Evolutionary conservation across 2,888 invertebrate species (phyloP), one percentile per base, ranked within the genome.

Genomic region (Euzetes globulus): DNA sequence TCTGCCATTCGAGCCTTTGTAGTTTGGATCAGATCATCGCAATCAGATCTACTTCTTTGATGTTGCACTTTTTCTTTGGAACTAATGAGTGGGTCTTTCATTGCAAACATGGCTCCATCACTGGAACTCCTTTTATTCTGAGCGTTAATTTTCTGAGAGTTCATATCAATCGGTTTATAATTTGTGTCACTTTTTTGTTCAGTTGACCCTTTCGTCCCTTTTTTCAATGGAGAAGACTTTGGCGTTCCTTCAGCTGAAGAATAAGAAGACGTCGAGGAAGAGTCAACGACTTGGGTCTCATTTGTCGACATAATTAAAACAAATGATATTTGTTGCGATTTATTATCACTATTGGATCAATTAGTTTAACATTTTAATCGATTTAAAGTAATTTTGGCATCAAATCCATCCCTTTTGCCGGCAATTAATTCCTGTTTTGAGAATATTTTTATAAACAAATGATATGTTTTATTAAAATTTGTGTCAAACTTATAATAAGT

Each of bases 1-100:
- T 77, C 75, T 15, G 77, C 25, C 45, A 78, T 78, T 50, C 76
- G 75, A 22, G 72, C 74, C 22, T 78, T 78, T 41, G 77, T 77
- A 33, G 76, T 73, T 22, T 70, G 73, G 71, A 75, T 65, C 37
- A 75, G 45, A 45, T 72, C 63, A 50, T 78, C 78, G 25, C 76
- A 77, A 71, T 77, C 76, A 9, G 76, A 76, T 71, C 55, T 71
- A 29, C 52, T 50, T 25, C 71, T 55, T 2, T 71, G 27, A 68
- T 68, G 41, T 1, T 9, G 33, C 19, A 15, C 5, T 6, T n/a
- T 37, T 5, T 1, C 19, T 37, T 37, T 37, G 17, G 65, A 37
- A 4, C n/a, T 9, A 17, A 15, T 15, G 19, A 37, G 68, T 19
- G 41, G 9, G 1, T 19, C 68, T 5, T 63, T 25, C 63, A 75